These are phyloP conservation scores for Myotis planiceps DNA, from an alignment of 2,797 vertebrate species.

Conservation along the genomic window DNA sequence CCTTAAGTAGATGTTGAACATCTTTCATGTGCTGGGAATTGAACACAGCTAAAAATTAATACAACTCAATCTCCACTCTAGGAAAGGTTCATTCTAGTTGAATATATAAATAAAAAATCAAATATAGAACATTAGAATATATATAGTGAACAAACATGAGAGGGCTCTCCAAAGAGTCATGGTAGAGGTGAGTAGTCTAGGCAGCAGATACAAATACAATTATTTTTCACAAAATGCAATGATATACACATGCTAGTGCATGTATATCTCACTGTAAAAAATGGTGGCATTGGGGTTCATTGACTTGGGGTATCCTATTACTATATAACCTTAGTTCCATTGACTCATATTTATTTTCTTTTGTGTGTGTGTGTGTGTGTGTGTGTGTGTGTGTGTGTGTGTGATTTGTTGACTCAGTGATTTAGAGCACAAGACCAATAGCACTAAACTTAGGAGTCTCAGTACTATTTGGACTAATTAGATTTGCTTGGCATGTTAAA, in stretches of 20 bases:
- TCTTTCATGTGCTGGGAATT: background rate
- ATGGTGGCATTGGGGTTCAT: background rate
- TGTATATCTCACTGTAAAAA: background rate
- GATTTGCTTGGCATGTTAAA: background rate
- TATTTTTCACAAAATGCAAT: background rate
- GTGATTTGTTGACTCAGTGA: background rate
- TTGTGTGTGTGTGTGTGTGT: too few relatives aligned
- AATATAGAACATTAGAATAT: background rate
- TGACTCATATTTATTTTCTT: background rate
- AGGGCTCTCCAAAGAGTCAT: background rate
- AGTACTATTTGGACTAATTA: background rate
- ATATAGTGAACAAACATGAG: background rate
- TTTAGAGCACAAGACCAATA: background rate
- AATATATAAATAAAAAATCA: background rate
- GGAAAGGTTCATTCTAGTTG: background rate
- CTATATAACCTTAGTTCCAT: background rate
- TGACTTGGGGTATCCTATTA: background rate
- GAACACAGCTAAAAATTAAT: background rate
- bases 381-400: too few relatives aligned
- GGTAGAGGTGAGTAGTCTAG: background rate
- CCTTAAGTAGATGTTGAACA: background rate
- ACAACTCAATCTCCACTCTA: background rate
- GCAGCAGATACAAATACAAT: background rate
- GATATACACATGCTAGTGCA: background rate
- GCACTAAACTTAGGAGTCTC: background rate